phyloP scores from a whole-genome alignment of 2,113 vertebrate species.

The Trematocara marginatum region DNA sequence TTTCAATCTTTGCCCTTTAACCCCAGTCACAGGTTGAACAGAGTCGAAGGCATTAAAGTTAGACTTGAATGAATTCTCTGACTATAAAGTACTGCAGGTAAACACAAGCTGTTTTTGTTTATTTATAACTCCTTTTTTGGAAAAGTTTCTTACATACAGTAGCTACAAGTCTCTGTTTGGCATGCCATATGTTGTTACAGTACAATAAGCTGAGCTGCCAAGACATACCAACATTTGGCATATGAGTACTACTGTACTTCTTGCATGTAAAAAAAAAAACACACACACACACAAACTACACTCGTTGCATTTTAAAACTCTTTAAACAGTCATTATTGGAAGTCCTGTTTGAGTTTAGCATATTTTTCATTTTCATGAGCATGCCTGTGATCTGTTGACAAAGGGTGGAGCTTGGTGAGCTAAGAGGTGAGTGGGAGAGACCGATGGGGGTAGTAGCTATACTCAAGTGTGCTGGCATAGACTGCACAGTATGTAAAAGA shows the following conservation, averaged over 20 bases:
- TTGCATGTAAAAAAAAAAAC: too few relatives aligned
- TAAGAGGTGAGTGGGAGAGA: background rate
- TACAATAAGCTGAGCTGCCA: background rate
- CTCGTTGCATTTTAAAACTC: background rate
- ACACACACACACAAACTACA: background rate
- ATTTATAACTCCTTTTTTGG: background rate
- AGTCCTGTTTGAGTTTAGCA: background rate
- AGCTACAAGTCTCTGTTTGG: background rate
- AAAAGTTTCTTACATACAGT: background rate
- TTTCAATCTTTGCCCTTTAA: conserved; percentile 13
- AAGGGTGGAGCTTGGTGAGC: background rate
- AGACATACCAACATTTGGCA: background rate
- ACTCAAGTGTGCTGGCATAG: background rate
- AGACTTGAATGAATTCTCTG: background rate
- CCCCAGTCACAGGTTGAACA: background rate
- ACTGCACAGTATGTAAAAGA: background rate
- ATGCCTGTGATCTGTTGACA: background rate
- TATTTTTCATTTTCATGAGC: background rate
- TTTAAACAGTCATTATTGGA: background rate
- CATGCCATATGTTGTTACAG: background rate
- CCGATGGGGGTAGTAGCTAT: background rate
- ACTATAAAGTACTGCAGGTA: background rate
- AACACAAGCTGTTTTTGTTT: background rate
- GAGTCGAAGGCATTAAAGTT: background rate
- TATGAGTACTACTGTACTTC: background rate